Conservation (phyloP, 2,797 vertebrate species). For the Xerus rutilus region DNA sequence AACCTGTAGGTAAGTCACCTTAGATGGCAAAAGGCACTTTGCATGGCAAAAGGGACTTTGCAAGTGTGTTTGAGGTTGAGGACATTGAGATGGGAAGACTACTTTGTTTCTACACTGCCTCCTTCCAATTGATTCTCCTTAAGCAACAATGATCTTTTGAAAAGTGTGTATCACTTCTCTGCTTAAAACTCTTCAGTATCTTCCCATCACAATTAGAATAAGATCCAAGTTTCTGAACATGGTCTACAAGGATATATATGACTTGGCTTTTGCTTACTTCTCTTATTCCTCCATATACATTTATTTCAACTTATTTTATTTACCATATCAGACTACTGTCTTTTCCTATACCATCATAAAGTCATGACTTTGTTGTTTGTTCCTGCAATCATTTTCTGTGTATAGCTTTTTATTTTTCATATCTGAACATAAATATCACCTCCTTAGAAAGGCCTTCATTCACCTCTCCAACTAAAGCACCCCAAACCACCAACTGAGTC, state of each 20-base stretch:
- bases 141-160: background rate
- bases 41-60: background rate
- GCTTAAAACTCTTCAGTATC: background rate
- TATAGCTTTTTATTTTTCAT: background rate
- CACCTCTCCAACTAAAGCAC: background rate
- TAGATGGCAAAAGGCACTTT: background rate
- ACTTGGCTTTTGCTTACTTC: background rate
- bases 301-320: background rate
- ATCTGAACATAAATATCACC: background rate
- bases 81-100: background rate
- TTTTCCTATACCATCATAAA: background rate
- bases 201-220: background rate
- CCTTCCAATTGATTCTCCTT: background rate
- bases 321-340: background rate
- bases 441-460: background rate
- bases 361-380: background rate
- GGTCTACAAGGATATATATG: background rate
- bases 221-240: background rate
- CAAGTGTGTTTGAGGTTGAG: background rate
- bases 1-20: background rate
- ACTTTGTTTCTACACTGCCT: too few species aligned
- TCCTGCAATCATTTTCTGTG: background rate
- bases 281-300: background rate
- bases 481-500: background rate
- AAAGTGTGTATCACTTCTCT: background rate